Evolutionary conservation across 2,888 invertebrate genomes (phyloP).

Genomic region (Sesia bembeciformis): DNA sequence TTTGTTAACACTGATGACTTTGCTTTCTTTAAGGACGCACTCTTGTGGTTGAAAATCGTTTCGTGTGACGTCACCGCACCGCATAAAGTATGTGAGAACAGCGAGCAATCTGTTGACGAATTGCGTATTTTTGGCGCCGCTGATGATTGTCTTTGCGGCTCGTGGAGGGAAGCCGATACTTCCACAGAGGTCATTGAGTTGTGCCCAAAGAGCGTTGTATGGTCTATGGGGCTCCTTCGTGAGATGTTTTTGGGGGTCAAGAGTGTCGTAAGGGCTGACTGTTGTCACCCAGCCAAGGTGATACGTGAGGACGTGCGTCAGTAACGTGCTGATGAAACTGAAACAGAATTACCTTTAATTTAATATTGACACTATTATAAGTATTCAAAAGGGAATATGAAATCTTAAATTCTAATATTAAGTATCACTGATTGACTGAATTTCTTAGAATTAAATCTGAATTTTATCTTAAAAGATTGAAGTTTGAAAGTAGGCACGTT

Average conservation of each 20-base stretch:
- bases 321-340: constrained; percentile 92
- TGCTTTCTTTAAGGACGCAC: constrained; percentile 43
- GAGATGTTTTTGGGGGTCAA: constrained; percentile 38
- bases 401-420: no score
- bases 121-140: constrained; percentile 78
- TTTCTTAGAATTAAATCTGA: no score
- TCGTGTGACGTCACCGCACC: constrained; percentile 82
- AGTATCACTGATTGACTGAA: no score
- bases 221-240: constrained; percentile 45
- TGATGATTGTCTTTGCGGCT: constrained; percentile 86
- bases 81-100: constrained; percentile 90
- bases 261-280: constrained; percentile 70
- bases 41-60: constrained; percentile 50
- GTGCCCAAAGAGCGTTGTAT: constrained; percentile 93
- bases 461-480: no score
- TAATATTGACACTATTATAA: background rate
- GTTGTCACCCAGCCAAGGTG: constrained; percentile 95
- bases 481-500: no score
- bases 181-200: constrained; percentile 90
- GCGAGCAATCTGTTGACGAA: constrained; percentile 83
- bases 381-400: background rate
- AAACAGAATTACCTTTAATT: constrained; percentile 32
- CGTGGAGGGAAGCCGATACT: constrained; percentile 85
- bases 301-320: constrained; percentile 91
- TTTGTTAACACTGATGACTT: constrained; percentile 23